Evolutionary conservation across 2,113 vertebrate genomes (phyloP).

Genomic region (Panthera leo): DNA sequence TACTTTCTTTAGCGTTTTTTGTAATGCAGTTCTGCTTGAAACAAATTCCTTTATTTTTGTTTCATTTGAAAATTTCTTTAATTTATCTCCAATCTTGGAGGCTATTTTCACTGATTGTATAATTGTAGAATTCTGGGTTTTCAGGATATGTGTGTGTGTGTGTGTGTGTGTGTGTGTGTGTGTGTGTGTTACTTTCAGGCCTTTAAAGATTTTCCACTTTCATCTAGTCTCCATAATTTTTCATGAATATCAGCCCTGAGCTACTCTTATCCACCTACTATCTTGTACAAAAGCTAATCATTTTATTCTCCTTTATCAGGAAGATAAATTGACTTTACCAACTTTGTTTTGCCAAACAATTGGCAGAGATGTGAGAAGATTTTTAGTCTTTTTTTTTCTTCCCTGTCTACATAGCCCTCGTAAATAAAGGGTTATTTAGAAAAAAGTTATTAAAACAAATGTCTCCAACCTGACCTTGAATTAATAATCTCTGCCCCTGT

Average conservation of each 20-base stretch:
- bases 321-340: background rate
- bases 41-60: background rate
- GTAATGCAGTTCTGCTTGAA: background rate
- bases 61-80: constrained; percentile 20
- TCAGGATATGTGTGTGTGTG: no score
- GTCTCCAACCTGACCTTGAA: constrained; percentile 41
- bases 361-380: background rate
- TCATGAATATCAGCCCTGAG: background rate
- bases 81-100: background rate
- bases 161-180: no score
- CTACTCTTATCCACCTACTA: background rate
- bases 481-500: background rate
- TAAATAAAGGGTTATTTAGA: constrained; percentile 5
- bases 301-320: background rate
- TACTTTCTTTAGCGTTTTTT: background rate
- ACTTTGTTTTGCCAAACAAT: background rate
- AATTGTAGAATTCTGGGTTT: background rate
- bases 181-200: background rate
- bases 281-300: background rate
- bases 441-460: background rate
- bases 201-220: background rate
- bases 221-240: background rate
- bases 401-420: background rate
- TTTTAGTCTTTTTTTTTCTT: background rate
- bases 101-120: constrained; percentile 1